Evolutionary conservation across 2,888 invertebrate species (phyloP), one percentile per base, ranked within the genome.

Genomic region (Nymphalis polychloros): DNA sequence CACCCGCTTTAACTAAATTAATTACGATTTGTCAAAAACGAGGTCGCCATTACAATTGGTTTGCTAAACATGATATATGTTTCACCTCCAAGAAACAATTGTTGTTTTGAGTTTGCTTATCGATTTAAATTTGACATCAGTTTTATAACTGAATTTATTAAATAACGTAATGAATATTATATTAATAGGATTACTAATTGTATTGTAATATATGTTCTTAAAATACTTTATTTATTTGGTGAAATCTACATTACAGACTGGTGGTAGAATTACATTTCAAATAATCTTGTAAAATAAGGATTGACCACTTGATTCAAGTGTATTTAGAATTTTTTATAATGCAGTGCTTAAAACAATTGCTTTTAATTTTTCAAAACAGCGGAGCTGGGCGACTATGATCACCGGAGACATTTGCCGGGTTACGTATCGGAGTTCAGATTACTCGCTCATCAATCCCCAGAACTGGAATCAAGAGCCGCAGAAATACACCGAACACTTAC

Each of bases 401-500:
- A 96, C 46, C 94, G 97, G 77, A 93, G 97, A 68, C 98, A 98
- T 86, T 95, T 96, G 47, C 94, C 95, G 31, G 98, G 98, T 66
- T 99, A 99, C 89, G 97, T 98, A 73, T 97, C 98, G 16, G 98
- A 99, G 93, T 98, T 99, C 89, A 95, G 98, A 73, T 96, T 98
- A 84, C 93, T 98, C 78, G 95, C 98, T 60, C 98, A 97, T 88
- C 98, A 99, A 92, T 97, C 97, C 64, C 95, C 96, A 50, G 98
- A 98, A 84, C 92, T 98, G 79, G 98, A 99, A 90, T 93, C 95
- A 66, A 94, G 96, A 78, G 97, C 98, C 75, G 95, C 96, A 50
- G 97, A 97, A 81, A 94, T 98, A 78, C 98, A 99, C 88, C 96
- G 97, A 86, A 96, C 96, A 75, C 93, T 98, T 69, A 95, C 96